These are phyloP conservation scores for Bovichtus diacanthus DNA, from an alignment of 2,797 vertebrate genomes.

Conservation along the genomic window DNA sequence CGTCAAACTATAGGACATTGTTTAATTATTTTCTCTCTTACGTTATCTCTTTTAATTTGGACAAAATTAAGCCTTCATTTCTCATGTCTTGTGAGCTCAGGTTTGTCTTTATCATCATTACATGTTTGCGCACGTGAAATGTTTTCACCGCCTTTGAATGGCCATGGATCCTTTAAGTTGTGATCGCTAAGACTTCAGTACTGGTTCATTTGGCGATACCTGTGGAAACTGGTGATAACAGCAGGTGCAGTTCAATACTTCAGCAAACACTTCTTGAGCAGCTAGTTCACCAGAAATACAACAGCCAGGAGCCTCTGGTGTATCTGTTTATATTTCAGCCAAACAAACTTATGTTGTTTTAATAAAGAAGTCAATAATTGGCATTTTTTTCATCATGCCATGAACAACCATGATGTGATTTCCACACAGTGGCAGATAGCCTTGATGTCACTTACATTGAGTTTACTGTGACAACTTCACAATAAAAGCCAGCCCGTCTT, in stretches of 20 bases:
- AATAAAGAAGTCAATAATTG: neutral
- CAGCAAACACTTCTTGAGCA: neutral
- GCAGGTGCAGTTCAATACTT: neutral
- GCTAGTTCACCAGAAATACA: neutral
- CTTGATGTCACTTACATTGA: neutral
- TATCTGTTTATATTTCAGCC: neutral
- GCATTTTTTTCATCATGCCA: neutral
- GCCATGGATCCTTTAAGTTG: neutral
- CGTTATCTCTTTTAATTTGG: constrained; percentile 9
- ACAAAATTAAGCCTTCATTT: constrained; percentile 1
- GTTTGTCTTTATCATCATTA: neutral
- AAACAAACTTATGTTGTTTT: constrained; percentile 1
- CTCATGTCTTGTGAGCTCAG: neutral
- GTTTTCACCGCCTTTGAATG: neutral
- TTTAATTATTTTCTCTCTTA: neutral
- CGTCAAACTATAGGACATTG: neutral
- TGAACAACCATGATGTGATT: neutral
- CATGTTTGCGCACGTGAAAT: neutral
- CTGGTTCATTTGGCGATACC: neutral
- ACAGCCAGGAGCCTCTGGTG: neutral
- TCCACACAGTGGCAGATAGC: neutral
- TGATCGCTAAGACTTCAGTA: neutral
- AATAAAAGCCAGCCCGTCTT: neutral
- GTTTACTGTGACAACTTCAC: neutral
- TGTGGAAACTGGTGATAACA: neutral